Evolutionary conservation across 1,140 invertebrate species (phyloP).

Genomic region (Listronotus oregonensis): DNA sequence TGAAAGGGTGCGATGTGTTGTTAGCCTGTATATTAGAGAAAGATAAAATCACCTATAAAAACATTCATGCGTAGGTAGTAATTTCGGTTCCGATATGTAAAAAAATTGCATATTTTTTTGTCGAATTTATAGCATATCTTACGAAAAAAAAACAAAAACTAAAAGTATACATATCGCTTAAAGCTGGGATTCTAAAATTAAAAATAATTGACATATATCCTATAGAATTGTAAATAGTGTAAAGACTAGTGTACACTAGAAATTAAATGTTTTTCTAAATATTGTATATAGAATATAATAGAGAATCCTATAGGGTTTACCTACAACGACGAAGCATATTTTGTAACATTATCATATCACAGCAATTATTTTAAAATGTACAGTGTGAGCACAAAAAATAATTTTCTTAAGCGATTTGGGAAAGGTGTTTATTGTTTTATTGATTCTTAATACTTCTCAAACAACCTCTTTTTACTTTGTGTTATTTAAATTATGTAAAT

Average conservation of each 20-base stretch:
- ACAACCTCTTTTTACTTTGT: no score
- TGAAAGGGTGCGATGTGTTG: no score
- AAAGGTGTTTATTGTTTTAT: no score
- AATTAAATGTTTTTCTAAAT: slow-evolving; percentile 18
- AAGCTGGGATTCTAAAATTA: slow-evolving; percentile 43
- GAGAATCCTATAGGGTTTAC: slow-evolving; percentile 16
- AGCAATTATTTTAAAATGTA: not conserved
- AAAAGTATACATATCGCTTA: slow-evolving; percentile 46
- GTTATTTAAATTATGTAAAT: no score
- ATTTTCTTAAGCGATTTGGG: not conserved
- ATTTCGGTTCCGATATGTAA: no score
- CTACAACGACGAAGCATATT: slow-evolving; percentile 29
- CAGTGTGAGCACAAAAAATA: not conserved
- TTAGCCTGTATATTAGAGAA: no score
- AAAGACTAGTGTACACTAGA: slow-evolving; percentile 43
- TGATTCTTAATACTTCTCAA: no score
- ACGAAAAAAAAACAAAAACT: slow-evolving; percentile 33
- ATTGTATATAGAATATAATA: slow-evolving; percentile 21
- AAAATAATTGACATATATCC: slow-evolving; percentile 8
- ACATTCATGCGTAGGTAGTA: not conserved
- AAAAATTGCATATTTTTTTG: not conserved
- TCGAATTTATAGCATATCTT: slow-evolving; percentile 22
- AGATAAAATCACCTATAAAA: not conserved
- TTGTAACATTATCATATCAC: slow-evolving; percentile 31
- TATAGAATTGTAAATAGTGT: slow-evolving; percentile 30